phyloP scores from a whole-genome alignment of 1,140 invertebrate genomes.

The Pseudachorutes palmiensis region DNA sequence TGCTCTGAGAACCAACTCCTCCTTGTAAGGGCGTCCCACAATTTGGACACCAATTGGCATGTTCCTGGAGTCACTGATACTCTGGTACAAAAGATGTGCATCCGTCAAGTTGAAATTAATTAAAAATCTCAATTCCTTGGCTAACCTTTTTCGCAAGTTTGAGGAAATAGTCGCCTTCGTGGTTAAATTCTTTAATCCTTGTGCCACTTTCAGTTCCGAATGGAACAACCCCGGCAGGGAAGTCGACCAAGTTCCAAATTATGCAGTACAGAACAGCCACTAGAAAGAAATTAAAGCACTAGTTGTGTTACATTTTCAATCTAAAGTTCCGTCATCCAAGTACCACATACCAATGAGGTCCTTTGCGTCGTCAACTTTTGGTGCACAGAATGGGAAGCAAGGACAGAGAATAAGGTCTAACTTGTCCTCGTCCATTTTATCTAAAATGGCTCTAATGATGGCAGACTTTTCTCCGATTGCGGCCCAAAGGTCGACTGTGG shows the following conservation, averaged over 20 bases:
- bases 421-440: constrained; percentile 22
- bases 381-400: constrained; percentile 30
- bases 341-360: constrained; percentile 13
- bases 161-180: constrained; percentile 35
- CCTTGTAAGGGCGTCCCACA: constrained; percentile 42
- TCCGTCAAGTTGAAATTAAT: too few species aligned
- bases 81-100: background rate
- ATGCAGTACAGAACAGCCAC: constrained; percentile 38
- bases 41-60: constrained; percentile 44
- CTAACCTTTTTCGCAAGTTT: constrained; percentile 40
- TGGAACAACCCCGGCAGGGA: constrained; percentile 41
- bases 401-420: constrained; percentile 31
- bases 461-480: background rate
- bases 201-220: constrained; percentile 40
- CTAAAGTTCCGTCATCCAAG: background rate
- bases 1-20: constrained; percentile 42
- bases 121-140: too few species aligned
- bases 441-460: constrained; percentile 19
- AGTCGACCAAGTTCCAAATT: constrained; percentile 41
- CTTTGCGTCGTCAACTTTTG: constrained; percentile 18
- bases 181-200: constrained; percentile 40
- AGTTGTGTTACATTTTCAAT: too few species aligned
- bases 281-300: constrained; percentile 5
- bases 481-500: constrained; percentile 21
- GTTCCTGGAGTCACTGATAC: constrained; percentile 38